phyloP scores from a whole-genome alignment of 2,888 invertebrate species.

The Cephus rjabovi region DNA sequence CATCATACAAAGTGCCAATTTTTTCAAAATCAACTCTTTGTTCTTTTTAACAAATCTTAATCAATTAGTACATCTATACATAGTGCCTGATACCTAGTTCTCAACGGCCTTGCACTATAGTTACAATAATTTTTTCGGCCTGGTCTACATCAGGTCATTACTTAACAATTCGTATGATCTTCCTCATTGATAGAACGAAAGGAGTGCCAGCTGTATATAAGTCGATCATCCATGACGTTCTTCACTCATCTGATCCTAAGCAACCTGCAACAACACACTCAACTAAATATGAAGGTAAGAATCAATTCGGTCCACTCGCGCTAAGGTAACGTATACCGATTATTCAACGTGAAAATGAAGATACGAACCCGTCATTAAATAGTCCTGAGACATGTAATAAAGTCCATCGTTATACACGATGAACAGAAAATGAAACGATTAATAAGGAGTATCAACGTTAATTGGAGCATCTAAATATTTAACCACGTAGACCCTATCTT shows the following conservation, averaged over 20 bases:
- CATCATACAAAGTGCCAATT: neutral
- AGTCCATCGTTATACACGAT: neutral
- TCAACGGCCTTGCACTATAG: neutral
- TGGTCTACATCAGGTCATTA: slow-evolving; percentile 14
- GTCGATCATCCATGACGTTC: slow-evolving; percentile 9
- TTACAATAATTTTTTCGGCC: neutral
- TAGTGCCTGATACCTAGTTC: neutral
- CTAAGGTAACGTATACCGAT: neutral
- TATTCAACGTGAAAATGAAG: neutral
- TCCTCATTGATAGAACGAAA: slow-evolving; percentile 9
- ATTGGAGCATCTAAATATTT: neutral
- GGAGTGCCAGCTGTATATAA: slow-evolving; percentile 14
- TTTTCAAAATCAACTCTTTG: neutral
- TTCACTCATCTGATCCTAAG: slow-evolving; percentile 11
- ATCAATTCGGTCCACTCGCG: neutral
- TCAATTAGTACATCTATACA: neutral
- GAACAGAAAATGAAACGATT: neutral
- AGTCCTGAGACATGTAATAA: neutral
- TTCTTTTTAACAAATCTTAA: neutral
- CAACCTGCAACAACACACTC: neutral
- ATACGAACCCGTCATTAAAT: neutral
- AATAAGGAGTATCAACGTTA: neutral
- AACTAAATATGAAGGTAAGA: neutral
- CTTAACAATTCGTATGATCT: slow-evolving; percentile 4
- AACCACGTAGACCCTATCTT: neutral